Evolutionary conservation across 2,113 vertebrate species (phyloP).

Genomic region (Spheniscus mendiculus): DNA sequence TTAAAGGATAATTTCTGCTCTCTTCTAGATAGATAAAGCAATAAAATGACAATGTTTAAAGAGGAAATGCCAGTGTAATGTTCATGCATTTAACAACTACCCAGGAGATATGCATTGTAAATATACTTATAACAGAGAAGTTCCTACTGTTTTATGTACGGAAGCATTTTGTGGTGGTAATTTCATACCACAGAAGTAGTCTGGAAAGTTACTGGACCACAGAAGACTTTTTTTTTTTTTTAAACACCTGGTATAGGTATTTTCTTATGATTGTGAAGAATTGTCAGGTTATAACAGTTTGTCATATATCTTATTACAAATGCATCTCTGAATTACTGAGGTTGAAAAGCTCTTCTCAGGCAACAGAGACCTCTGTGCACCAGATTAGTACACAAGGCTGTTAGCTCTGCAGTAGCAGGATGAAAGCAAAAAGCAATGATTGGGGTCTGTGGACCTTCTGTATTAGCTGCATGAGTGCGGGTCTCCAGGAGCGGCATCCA

Average conservation of each 20-base stretch:
- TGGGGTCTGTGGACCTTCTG: neutral
- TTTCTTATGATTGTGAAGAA: neutral
- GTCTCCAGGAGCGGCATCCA: neutral
- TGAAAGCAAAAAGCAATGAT: neutral
- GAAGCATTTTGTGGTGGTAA: constrained; percentile 39
- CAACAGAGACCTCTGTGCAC: neutral
- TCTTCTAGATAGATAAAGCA: constrained; percentile 46
- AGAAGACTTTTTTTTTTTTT: neutral
- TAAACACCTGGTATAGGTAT: neutral
- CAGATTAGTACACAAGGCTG: neutral
- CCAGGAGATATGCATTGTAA: constrained; percentile 47
- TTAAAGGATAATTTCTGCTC: constrained; percentile 63
- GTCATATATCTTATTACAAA: neutral
- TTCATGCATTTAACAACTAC: constrained; percentile 54
- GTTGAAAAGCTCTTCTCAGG: neutral
- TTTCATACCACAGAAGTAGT: constrained; percentile 36
- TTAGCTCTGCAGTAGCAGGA: neutral
- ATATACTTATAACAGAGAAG: constrained; percentile 56
- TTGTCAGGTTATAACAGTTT: neutral
- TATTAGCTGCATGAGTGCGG: neutral
- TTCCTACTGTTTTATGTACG: constrained; percentile 50
- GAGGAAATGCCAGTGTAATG: constrained; percentile 44
- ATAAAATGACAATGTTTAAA: constrained; percentile 56
- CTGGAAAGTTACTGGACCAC: constrained; percentile 7
- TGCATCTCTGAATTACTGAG: neutral